These are phyloP conservation scores for Coptodon bakossiorum DNA, from an alignment of 2,113 vertebrate species.

Conservation along the genomic window DNA sequence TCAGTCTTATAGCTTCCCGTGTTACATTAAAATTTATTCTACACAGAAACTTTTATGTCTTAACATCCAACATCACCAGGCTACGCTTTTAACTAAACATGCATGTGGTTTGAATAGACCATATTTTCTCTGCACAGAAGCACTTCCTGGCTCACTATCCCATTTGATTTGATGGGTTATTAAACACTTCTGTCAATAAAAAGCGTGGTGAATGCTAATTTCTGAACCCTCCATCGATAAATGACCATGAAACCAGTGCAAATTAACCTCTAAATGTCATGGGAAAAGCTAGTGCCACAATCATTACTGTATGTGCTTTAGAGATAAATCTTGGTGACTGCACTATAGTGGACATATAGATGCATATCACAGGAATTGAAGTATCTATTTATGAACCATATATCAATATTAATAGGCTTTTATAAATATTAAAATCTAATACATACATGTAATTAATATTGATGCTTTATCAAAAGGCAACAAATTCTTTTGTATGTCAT, in stretches of 20 bases:
- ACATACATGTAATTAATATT: background rate
- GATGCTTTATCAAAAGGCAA: background rate
- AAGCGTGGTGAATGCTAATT: slow-evolving; percentile 76
- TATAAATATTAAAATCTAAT: background rate
- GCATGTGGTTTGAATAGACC: background rate
- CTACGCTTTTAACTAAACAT: background rate
- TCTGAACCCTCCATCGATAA: slow-evolving; percentile 67
- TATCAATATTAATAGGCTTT: background rate
- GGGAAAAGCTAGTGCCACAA: slow-evolving; percentile 66
- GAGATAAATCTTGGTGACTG: slow-evolving; percentile 28
- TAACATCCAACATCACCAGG: background rate
- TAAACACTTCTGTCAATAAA: slow-evolving; percentile 78
- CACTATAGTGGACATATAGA: background rate
- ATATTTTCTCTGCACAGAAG: background rate
- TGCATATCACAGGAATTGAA: background rate
- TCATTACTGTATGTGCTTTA: slow-evolving; percentile 54
- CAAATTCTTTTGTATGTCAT: background rate
- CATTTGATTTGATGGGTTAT: slow-evolving; percentile 73
- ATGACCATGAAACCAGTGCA: slow-evolving; percentile 74
- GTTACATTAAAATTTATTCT: background rate
- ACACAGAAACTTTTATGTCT: background rate
- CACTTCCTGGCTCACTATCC: slow-evolving; percentile 36
- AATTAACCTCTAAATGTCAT: slow-evolving; percentile 81
- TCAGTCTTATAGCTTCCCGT: background rate
- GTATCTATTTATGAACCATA: background rate